phyloP scores from a whole-genome alignment of 2,888 invertebrate species.

The Bellardia pandia region DNA sequence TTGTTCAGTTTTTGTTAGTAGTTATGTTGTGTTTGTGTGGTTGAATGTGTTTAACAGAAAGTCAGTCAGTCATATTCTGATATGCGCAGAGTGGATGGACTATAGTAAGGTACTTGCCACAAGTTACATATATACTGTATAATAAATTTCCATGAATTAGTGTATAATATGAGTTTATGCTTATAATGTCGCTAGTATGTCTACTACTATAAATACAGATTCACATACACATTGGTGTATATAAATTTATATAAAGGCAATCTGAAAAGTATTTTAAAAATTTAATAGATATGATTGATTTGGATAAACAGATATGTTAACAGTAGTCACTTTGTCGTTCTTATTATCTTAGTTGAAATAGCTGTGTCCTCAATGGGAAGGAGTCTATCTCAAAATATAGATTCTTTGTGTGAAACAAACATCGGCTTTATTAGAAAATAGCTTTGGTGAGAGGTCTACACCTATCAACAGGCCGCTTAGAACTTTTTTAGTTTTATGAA shows the following conservation, averaged over 20 bases:
- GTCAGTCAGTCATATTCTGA: constrained; percentile 40
- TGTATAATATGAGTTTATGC: constrained; percentile 51
- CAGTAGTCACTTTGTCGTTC: too few species aligned
- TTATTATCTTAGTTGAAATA: too few species aligned
- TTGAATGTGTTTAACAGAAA: constrained; percentile 5
- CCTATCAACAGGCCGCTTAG: too few species aligned
- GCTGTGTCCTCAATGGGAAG: too few species aligned
- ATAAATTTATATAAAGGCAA: background rate
- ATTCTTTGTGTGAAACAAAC: too few species aligned
- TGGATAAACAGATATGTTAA: too few species aligned
- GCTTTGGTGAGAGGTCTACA: too few species aligned
- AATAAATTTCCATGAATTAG: constrained; percentile 64
- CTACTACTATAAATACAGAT: constrained; percentile 34
- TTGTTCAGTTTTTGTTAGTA: background rate
- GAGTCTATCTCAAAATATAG: too few species aligned
- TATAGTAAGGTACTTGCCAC: constrained; percentile 23
- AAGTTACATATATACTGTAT: constrained; percentile 21
- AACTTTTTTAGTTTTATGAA: too few species aligned
- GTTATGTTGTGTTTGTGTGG: background rate
- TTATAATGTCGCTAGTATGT: constrained; percentile 64
- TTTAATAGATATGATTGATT: background rate
- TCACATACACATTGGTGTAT: background rate
- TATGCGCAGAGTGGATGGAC: background rate
- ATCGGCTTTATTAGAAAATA: too few species aligned
- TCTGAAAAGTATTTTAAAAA: background rate